Percentiles rank a stretch among this genome's conserved stretches.
phyloP scores from a whole-genome alignment of 2,888 invertebrate genomes.

The Disparrhopalites patrizii region DNA sequence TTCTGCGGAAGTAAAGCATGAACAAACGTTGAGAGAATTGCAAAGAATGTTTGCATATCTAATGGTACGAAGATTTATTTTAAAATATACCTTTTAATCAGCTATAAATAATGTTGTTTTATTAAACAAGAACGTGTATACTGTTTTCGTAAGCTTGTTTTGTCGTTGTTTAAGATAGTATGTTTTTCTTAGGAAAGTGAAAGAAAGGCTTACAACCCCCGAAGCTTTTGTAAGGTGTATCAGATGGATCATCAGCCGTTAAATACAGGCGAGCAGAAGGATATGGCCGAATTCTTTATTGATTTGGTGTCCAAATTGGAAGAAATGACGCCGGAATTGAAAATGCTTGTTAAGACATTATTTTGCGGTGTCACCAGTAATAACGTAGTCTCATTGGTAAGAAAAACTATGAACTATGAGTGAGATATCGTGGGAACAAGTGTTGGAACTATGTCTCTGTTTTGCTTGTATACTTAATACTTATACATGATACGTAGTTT shows the following conservation, averaged over 20 bases:
- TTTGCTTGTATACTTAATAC: background rate
- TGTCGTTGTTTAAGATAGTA: background rate
- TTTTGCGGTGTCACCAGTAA: conserved; percentile 93
- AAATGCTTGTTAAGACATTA: conserved; percentile 79
- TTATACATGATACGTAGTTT: background rate
- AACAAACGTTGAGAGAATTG: conserved; percentile 75
- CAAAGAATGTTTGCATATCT: conserved; percentile 95
- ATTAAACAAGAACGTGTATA: too few species aligned
- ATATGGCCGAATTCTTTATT: conserved; percentile 97
- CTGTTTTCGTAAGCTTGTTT: too few species aligned
- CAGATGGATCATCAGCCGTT: conserved; percentile 95
- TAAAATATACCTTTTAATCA: background rate
- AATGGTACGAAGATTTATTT: conserved; percentile 55
- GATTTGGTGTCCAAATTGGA: conserved; percentile 92
- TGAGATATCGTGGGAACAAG: background rate
- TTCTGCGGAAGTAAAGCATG: conserved; percentile 67
- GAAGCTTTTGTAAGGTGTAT: conserved; percentile 92
- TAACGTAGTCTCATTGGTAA: conserved; percentile 85
- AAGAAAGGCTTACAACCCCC: conserved; percentile 89
- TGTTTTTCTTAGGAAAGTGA: conserved; percentile 69
- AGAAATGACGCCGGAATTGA: conserved; percentile 82
- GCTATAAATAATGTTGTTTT: background rate
- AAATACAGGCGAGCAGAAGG: conserved; percentile 94
- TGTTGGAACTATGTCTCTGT: background rate
- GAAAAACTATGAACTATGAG: conserved; percentile 50